Conservation (phyloP, 37 sponge, comb jelly and placozoan genomes). For the Halichondria panicea region DNA sequence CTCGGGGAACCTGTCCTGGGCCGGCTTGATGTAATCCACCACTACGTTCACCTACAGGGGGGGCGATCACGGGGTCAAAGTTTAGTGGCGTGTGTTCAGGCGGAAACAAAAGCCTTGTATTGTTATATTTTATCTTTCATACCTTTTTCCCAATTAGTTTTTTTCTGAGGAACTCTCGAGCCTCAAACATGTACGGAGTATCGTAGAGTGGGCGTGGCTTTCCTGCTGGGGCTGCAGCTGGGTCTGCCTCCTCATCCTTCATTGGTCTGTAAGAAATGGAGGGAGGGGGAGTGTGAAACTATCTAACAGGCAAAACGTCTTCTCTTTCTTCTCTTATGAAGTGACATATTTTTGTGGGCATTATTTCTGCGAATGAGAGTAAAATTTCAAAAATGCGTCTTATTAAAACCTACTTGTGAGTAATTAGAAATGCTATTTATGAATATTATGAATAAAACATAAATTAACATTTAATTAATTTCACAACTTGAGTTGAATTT, state of each 20-base stretch:
- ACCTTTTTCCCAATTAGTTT: constrained; percentile 94
- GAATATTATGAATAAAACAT: too few relatives aligned
- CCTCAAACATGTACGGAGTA: constrained; percentile 98
- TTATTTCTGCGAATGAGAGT: too few relatives aligned
- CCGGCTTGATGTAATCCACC: constrained; percentile 96
- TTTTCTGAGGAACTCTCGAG: constrained; percentile 96
- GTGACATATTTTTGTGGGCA: too few relatives aligned
- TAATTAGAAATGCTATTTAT: too few relatives aligned
- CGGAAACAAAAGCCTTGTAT: not conserved
- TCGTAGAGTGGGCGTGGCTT: constrained; percentile 84
- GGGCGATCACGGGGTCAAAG: not conserved
- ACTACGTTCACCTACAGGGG: constrained; percentile 72
- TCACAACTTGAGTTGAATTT: too few relatives aligned
- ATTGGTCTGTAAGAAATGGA: too few relatives aligned
- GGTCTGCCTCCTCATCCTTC: not conserved
- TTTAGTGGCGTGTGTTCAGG: not conserved
- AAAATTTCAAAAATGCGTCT: too few relatives aligned
- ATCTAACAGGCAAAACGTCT: too few relatives aligned
- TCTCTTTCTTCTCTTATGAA: too few relatives aligned
- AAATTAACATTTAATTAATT: too few relatives aligned
- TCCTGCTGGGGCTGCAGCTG: not conserved
- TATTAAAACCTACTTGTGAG: too few relatives aligned
- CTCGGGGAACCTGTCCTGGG: constrained; percentile 91
- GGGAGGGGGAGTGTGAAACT: too few relatives aligned
- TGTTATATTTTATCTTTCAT: not conserved